Base-by-base conservation (phyloP, 2,797 vertebrate genomes). In the Lutjanus campechanus region DNA sequence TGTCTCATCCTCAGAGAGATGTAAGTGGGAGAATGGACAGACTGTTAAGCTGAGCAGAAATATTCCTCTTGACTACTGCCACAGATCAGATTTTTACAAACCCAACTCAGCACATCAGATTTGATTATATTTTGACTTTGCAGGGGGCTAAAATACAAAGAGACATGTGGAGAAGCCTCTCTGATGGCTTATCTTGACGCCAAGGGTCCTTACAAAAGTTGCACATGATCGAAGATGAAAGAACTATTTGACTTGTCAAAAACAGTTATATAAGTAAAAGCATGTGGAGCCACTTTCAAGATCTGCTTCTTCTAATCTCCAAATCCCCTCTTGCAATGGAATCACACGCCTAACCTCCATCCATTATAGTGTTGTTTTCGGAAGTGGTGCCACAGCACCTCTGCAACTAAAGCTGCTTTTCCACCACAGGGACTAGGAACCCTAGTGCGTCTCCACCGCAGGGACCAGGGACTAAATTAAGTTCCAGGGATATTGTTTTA, bases 191-290 rank as follows among this genome's bases (percentile, higher is more conserved):
- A 59, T 60, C 20, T 65, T 64, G n/a, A 79, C 5, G 1, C 72
- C 43, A 69, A 25, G 25, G 29, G 29, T 71, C 68, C 72, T 79
- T 71, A 60, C 66, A 47, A 79, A 70, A 68, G 51, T 50, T 83
- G 41, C 86, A 83, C 77, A 83, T 85, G 78, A 87, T 87, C 68
- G n/a, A 81, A 69, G 60, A 87, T 89, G 61, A 85, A 81, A 84
- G 70, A 77, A 61, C 60, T 58, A 17, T 87, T 88, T 79, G 60
- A 82, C 73, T 84, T 74, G 58, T 69, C 11, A 36, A 71, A 76
- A 77, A 77, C 41, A 22, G 58, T 89, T 88, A 77, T 69, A 65
- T 84, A 91, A 91, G 81, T 53, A 20, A 54, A 46, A 68, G 44
- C 69, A 77, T 76, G 71, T 85, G 61, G 85, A 85, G 70, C 59